Percentiles rank a stretch among this genome's conserved stretches.
phyloP scores from a whole-genome alignment of 1,140 invertebrate genomes.

The Heterodera carotae region DNA sequence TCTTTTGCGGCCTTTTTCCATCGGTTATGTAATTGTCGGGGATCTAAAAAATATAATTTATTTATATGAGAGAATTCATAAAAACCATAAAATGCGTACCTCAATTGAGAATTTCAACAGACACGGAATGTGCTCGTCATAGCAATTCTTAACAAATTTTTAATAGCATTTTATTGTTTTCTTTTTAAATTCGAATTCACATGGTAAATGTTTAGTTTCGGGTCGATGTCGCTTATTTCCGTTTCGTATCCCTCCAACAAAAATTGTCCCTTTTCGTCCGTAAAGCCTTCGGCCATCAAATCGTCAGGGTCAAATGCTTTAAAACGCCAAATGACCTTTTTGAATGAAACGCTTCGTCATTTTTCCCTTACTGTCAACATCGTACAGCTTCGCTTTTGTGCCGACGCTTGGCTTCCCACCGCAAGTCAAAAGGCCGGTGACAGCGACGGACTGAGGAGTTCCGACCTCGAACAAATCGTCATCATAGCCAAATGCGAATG shows the following conservation, averaged over 20 bases:
- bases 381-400: constrained; percentile 53
- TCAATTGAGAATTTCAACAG: constrained; percentile 25
- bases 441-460: constrained; percentile 12
- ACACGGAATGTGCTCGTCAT: constrained; percentile 23
- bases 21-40: constrained; percentile 45
- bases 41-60: constrained; percentile 41
- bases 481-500: background rate
- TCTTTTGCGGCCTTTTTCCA: constrained; percentile 38
- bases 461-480: background rate
- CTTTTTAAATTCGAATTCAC: background rate
- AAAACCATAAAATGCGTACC: constrained; percentile 5
- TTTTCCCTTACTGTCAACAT: constrained; percentile 22
- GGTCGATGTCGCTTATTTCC: constrained; percentile 45
- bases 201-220: constrained; percentile 53
- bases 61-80: constrained; percentile 35
- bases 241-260: constrained; percentile 36
- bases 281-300: constrained; percentile 41
- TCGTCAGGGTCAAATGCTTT: constrained; percentile 35
- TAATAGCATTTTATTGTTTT: background rate
- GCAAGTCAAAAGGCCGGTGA: constrained; percentile 30
- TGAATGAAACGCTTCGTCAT: background rate
- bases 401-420: constrained; percentile 43
- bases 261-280: constrained; percentile 42
- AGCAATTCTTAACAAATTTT: constrained; percentile 24
- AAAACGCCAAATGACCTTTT: background rate